Evolutionary conservation across 2,797 vertebrate species (phyloP), one percentile per base, ranked within the genome.

Genomic region (Simalia tracyae): DNA sequence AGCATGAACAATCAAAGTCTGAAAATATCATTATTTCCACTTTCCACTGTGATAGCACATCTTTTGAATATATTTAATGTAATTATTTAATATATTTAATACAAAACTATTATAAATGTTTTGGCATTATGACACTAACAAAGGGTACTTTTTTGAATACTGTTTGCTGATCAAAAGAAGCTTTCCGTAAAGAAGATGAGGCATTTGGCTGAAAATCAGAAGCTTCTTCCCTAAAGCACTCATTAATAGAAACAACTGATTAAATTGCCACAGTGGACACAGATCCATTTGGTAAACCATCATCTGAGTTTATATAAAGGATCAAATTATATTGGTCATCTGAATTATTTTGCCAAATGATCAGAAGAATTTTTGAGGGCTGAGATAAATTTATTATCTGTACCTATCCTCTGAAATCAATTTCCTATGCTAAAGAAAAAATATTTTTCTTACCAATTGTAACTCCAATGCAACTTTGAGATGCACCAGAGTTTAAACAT

Each of bases 1-100:
- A 99, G 98, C 98, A 99, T 98, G 98, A 98, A 98, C 97, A 98
- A 98, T 97, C 97, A 98, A 46, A 95, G 96, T 97, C 97, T 98
- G 95, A 97, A 94, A 95, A 96, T 93, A 97, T 94, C 96, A 95
- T 94, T 95, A 96, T 97, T 97, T 95, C 95, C 92, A 95, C 91
- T 88, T 95, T 92, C 81, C 93, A 87, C 95, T 68, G 0, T 84
- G 54, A 93, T n/a, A 92, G 8, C 6, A 10, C 5, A 19, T 89
- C 85, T 95, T 87, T 93, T 93, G 46, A 94, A 93, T 42, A 76
- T 76, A 92, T 93, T 92, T 46, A 28, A 59, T 19, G 89, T 72
- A 88, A 46, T 24, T 46, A 81, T 81, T 81, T 46, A 46, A 81
- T 81, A 86, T 91, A 4, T 60, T 72, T 46, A n/a, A n/a, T 61